Evolutionary conservation across 2,888 invertebrate genomes (phyloP).

Genomic region (Hipparchia sbordonii): DNA sequence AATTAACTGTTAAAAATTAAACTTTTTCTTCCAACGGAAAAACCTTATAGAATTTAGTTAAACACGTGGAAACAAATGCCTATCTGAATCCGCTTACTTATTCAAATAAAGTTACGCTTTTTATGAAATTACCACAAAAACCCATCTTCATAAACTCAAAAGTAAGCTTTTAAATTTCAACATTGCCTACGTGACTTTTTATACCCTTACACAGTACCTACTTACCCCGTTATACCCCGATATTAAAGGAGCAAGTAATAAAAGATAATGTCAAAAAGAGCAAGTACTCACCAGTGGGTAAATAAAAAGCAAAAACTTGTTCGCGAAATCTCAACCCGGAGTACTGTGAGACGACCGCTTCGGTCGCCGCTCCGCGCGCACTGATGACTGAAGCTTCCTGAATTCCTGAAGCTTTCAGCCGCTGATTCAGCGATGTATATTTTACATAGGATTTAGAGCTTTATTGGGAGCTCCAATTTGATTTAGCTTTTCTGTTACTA

Average conservation of each 20-base stretch:
- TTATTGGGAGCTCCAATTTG: background rate
- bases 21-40: no score
- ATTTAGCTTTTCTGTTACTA: background rate
- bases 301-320: slow-evolving; percentile 8
- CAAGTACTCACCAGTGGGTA: background rate
- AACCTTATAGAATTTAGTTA: no score
- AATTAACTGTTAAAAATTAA: no score
- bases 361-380: background rate
- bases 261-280: background rate
- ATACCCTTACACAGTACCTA: background rate
- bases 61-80: no score
- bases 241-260: background rate
- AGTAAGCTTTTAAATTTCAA: no score
- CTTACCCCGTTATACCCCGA: background rate
- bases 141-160: no score
- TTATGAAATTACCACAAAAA: no score
- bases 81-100: no score
- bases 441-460: background rate
- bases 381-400: slow-evolving; percentile 21
- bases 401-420: slow-evolving; percentile 16
- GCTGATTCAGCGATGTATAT: background rate
- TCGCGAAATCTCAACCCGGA: background rate
- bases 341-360: background rate
- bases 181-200: background rate
- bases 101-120: no score